These are phyloP conservation scores for Scarus forsteni DNA, from an alignment of 2,797 vertebrate species.

Conservation along the genomic window DNA sequence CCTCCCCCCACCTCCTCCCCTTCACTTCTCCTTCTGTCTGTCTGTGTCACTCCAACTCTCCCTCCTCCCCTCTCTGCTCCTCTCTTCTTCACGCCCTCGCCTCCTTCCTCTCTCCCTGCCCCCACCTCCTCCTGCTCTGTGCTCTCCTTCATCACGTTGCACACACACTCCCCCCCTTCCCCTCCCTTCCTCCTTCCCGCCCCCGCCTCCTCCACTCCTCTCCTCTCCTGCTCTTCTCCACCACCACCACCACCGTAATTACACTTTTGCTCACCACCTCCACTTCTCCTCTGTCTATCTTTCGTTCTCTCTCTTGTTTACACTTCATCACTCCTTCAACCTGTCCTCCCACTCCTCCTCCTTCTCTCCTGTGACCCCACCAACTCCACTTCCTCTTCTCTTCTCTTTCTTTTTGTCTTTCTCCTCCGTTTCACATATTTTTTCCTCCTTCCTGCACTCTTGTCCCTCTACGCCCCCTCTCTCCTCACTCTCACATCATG, in stretches of 20 bases:
- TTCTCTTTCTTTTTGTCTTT: slow-evolving; percentile 33
- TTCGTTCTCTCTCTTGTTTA: slow-evolving; percentile 26
- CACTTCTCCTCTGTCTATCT: slow-evolving; percentile 42
- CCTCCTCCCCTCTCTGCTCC: slow-evolving; percentile 41
- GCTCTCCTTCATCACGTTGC: slow-evolving; percentile 70
- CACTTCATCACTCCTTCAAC: slow-evolving; percentile 38
- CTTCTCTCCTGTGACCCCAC: slow-evolving; percentile 10
- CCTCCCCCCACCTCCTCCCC: slow-evolving; percentile 45
- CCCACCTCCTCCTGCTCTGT: slow-evolving; percentile 64
- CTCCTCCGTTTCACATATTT: slow-evolving; percentile 50
- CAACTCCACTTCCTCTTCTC: slow-evolving; percentile 37
- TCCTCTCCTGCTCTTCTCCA: slow-evolving; percentile 60
- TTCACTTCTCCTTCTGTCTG: slow-evolving; percentile 11
- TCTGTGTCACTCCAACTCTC: slow-evolving; percentile 37
- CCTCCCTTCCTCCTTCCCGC: slow-evolving; percentile 5
- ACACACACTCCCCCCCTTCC: slow-evolving; percentile 33
- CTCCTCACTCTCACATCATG: slow-evolving; percentile 65
- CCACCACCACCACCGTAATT: slow-evolving; percentile 65
- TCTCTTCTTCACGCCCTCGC: slow-evolving; percentile 36
- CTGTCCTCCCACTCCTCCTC: slow-evolving; percentile 35
- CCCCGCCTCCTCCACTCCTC: slow-evolving; percentile 38
- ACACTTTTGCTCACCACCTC: slow-evolving; percentile 61
- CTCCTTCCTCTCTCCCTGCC: slow-evolving; percentile 52
- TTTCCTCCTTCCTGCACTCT: slow-evolving; percentile 50
- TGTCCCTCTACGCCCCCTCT: slow-evolving; percentile 59